Percentiles rank a stretch among this genome's conserved stretches.
phyloP scores from a whole-genome alignment of 92 coral and sea anemone species.

The Porites evermanni region DNA sequence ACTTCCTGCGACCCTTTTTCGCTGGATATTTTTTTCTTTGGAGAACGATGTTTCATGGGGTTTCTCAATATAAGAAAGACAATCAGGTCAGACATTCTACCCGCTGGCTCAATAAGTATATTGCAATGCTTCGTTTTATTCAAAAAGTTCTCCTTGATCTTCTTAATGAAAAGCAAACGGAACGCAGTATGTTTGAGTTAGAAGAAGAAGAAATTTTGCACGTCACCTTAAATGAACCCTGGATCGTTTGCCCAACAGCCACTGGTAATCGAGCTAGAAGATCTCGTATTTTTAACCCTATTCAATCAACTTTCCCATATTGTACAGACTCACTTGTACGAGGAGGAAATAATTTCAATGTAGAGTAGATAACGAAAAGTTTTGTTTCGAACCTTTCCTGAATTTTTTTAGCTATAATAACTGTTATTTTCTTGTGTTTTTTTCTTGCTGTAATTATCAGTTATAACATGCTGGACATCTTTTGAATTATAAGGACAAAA shows the following conservation, averaged over 20 bases:
- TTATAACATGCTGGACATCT: background rate
- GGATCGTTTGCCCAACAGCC: no score
- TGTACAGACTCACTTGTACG: background rate
- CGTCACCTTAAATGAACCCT: slow-evolving; percentile 15
- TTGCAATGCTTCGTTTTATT: background rate
- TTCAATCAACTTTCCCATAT: background rate
- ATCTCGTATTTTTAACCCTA: background rate
- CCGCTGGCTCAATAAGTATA: no score
- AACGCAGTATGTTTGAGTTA: slow-evolving; percentile 13
- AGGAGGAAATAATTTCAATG: background rate
- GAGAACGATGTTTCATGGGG: background rate
- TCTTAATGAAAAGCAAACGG: slow-evolving; percentile 32
- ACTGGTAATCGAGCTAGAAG: no score
- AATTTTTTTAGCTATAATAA: background rate
- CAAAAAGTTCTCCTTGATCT: background rate
- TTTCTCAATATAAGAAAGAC: no score
- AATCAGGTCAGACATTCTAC: no score
- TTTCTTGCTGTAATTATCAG: slow-evolving; percentile 10
- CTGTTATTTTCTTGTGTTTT: background rate
- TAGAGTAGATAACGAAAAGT: no score
- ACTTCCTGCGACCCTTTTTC: slow-evolving; percentile 8
- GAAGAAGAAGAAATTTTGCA: slow-evolving; percentile 20
- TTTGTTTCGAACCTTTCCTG: background rate
- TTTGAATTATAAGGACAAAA: background rate
- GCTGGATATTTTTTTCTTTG: background rate